Percentiles rank a stretch among this genome's conserved stretches.
Evolutionary conservation across 1,140 invertebrate genomes (phyloP).

Genomic region (Zelostemma sp.): DNA sequence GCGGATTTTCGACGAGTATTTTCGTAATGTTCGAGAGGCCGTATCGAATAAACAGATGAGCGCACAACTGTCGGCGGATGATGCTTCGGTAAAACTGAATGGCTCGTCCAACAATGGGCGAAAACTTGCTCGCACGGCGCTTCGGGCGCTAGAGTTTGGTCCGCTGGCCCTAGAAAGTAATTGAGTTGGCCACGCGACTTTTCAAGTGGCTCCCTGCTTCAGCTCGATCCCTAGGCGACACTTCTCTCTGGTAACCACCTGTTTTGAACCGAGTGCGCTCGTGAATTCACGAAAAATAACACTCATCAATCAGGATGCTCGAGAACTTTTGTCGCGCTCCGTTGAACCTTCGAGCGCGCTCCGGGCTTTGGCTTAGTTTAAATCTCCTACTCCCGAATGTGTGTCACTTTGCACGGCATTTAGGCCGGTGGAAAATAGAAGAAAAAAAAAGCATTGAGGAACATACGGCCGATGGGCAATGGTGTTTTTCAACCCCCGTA

Average conservation of each 20-base stretch:
- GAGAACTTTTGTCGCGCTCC: slow-evolving; percentile 5
- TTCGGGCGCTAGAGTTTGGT: slow-evolving; percentile 27
- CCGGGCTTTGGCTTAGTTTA: too few relatives aligned
- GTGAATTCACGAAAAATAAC: slow-evolving; percentile 24
- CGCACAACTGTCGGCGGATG: slow-evolving; percentile 30
- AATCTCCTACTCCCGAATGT: background rate
- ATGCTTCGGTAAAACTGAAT: slow-evolving; percentile 13
- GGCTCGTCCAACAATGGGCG: slow-evolving; percentile 13
- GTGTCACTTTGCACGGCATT: too few relatives aligned
- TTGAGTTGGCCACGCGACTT: slow-evolving; percentile 69
- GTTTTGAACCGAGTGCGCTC: slow-evolving; percentile 55
- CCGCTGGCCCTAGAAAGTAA: slow-evolving; percentile 63
- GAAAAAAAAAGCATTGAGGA: slow-evolving; percentile 34
- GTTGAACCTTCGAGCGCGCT: background rate
- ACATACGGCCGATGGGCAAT: slow-evolving; percentile 62
- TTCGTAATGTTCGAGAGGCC: slow-evolving; percentile 13
- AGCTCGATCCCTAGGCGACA: slow-evolving; percentile 39
- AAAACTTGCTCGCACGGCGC: slow-evolving; percentile 12
- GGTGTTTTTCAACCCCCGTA: slow-evolving; percentile 30
- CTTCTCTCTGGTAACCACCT: slow-evolving; percentile 64
- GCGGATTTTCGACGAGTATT: too few relatives aligned
- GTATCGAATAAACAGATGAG: slow-evolving; percentile 35
- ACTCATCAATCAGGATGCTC: slow-evolving; percentile 10
- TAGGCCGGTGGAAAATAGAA: slow-evolving; percentile 2
- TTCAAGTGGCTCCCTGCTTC: slow-evolving; percentile 59